A percentile compares a stretch with the other conserved stretches of the same genome.
Conservation (phyloP, 2,888 invertebrate genomes). For the Nomada goodeniana region DNA sequence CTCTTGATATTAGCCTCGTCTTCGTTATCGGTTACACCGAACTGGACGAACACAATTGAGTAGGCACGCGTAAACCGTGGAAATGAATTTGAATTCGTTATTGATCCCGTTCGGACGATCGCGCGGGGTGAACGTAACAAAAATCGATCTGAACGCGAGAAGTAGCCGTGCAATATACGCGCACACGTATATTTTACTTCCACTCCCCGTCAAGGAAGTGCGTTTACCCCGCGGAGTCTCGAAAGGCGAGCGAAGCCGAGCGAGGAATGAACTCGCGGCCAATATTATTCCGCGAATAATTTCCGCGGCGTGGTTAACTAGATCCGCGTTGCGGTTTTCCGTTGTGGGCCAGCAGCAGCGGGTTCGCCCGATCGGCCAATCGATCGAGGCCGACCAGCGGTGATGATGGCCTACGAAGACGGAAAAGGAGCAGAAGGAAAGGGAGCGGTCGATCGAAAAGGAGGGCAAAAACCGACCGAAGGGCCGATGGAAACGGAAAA, state of each 20-base stretch:
- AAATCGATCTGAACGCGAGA: constrained; percentile 9
- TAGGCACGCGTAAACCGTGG: no score
- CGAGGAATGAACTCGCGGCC: constrained; percentile 24
- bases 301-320: constrained; percentile 73
- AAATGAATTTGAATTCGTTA: no score
- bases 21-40: no score
- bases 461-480: constrained; percentile 37
- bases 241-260: no score
- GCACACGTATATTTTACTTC: neutral
- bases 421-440: constrained; percentile 55
- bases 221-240: constrained; percentile 30
- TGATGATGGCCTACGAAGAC: constrained; percentile 63
- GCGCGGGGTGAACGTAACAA: no score
- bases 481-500: constrained; percentile 35
- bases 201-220: constrained; percentile 20
- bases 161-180: neutral
- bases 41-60: no score
- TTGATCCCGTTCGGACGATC: no score
- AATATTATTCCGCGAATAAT: constrained; percentile 71
- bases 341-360: constrained; percentile 45
- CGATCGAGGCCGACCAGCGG: constrained; percentile 41
- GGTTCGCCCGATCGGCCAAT: constrained; percentile 45
- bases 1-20: no score
- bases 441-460: constrained; percentile 38
- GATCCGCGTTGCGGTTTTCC: constrained; percentile 74